Evolutionary conservation across 2,888 invertebrate genomes (phyloP).

Genomic region (Agapostemon virescens): DNA sequence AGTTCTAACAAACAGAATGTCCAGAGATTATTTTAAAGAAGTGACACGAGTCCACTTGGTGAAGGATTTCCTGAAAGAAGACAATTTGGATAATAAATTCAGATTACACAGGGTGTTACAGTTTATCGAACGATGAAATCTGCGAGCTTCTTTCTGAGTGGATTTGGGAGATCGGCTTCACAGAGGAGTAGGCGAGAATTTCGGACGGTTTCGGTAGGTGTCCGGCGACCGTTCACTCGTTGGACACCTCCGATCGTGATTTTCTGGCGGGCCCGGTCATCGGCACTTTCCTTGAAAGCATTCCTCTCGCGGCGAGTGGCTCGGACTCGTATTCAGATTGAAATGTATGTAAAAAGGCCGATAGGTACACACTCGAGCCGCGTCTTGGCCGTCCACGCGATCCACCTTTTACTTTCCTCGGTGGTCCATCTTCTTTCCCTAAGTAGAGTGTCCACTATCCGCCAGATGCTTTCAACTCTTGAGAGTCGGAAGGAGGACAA

Average conservation of each 20-base stretch:
- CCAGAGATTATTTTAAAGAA: no score
- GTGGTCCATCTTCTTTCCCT: slow-evolving; percentile 41
- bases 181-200: background rate
- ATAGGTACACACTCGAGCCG: slow-evolving; percentile 58
- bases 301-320: slow-evolving; percentile 32
- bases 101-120: background rate
- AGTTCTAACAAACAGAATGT: no score
- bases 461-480: slow-evolving; percentile 64
- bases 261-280: slow-evolving; percentile 45
- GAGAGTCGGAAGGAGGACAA: slow-evolving; percentile 56
- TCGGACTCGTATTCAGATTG: slow-evolving; percentile 51
- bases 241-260: slow-evolving; percentile 42
- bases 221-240: background rate
- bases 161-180: background rate
- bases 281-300: slow-evolving; percentile 50
- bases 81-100: background rate
- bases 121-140: background rate
- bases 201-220: background rate
- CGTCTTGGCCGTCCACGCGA: slow-evolving; percentile 41
- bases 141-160: background rate
- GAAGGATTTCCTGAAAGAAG: background rate
- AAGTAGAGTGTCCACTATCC: slow-evolving; percentile 73
- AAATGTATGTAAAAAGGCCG: slow-evolving; percentile 61
- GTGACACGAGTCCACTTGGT: no score
- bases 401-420: slow-evolving; percentile 50